phyloP scores from a whole-genome alignment of 2,888 invertebrate genomes.

The Euproctis similis region DNA sequence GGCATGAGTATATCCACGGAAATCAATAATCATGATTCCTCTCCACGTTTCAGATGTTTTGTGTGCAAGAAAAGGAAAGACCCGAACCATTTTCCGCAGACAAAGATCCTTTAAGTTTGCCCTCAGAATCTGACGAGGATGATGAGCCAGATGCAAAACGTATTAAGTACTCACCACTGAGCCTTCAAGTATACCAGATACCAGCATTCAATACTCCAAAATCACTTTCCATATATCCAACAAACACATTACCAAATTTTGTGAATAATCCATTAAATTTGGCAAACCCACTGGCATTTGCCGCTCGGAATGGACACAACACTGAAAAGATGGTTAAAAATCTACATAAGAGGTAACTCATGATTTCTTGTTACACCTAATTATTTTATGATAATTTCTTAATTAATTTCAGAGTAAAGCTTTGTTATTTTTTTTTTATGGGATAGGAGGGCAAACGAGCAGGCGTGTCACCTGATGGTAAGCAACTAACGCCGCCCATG shows the following conservation, averaged over 20 bases:
- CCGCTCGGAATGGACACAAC: slow-evolving; percentile 32
- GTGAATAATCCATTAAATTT: slow-evolving; percentile 63
- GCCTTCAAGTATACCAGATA: slow-evolving; percentile 64
- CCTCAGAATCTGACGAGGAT: slow-evolving; percentile 53
- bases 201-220: slow-evolving; percentile 56
- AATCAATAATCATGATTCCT: too few species aligned
- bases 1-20: too few species aligned
- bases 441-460: too few species aligned
- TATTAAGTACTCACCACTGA: slow-evolving; percentile 48
- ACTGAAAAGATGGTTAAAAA: slow-evolving; percentile 50
- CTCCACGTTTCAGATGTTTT: slow-evolving; percentile 66
- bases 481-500: too few species aligned
- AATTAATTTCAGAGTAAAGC: too few species aligned
- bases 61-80: slow-evolving; percentile 56
- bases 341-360: slow-evolving; percentile 39
- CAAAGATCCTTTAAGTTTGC: slow-evolving; percentile 42
- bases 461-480: too few species aligned
- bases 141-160: slow-evolving; percentile 57
- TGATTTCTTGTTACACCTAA: too few species aligned
- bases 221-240: slow-evolving; percentile 50
- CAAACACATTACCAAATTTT: slow-evolving; percentile 49
- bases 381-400: too few species aligned
- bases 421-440: too few species aligned
- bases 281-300: slow-evolving; percentile 54
- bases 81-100: slow-evolving; percentile 29